Percentiles rank a stretch among this genome's conserved stretches.
Conservation (phyloP, 1,140 invertebrate species). For the Macrocentrus cingulum region DNA sequence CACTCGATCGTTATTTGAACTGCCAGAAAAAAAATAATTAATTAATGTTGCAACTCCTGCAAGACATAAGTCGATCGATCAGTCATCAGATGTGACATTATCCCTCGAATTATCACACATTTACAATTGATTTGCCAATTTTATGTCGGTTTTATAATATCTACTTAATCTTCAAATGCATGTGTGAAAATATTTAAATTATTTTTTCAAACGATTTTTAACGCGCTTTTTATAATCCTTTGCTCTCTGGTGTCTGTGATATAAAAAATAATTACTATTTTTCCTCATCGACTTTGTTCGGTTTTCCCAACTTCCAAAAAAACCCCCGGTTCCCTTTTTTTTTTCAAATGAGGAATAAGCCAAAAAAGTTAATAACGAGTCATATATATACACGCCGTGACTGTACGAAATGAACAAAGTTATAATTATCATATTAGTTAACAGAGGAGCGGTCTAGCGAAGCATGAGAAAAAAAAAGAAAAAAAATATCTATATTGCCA, state of each 20-base stretch:
- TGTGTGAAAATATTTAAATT: constrained; percentile 47
- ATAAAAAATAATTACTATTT: constrained; percentile 27
- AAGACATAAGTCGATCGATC: neutral
- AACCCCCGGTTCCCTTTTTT: too few species aligned
- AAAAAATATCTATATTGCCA: too few species aligned
- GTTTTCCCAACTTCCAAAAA: constrained; percentile 1
- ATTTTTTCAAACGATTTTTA: constrained; percentile 34
- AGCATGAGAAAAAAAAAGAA: constrained; percentile 56
- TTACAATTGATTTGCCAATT: constrained; percentile 8
- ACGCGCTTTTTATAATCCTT: constrained; percentile 40
- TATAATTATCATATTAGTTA: constrained; percentile 41
- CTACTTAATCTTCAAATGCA: constrained; percentile 51
- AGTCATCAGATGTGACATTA: neutral
- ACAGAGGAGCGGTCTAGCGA: constrained; percentile 56
- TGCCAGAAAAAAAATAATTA: neutral
- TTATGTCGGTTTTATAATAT: constrained; percentile 37
- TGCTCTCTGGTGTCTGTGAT: constrained; percentile 37
- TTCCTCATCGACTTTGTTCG: constrained; percentile 29
- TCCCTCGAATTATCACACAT: constrained; percentile 14
- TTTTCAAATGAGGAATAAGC: constrained; percentile 16
- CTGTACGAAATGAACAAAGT: too few species aligned
- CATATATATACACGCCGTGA: too few species aligned
- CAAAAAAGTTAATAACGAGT: neutral
- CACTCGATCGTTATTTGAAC: neutral
- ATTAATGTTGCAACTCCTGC: neutral